Evolutionary conservation across 2,888 invertebrate species (phyloP).

Genomic region (Eledone cirrhosa): DNA sequence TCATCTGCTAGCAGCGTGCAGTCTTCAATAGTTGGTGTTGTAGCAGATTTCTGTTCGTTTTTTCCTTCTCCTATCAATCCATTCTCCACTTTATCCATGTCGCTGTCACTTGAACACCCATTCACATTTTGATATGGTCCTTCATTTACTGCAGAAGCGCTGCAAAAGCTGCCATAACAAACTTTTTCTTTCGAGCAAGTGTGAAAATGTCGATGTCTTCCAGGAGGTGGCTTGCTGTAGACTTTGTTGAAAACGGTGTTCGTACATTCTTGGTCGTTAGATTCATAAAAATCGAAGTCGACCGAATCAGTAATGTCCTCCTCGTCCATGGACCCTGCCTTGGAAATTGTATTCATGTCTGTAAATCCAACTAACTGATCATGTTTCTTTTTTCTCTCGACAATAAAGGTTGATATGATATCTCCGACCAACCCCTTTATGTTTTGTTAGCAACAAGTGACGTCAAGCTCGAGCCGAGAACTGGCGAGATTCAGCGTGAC

Average conservation of each 20-base stretch:
- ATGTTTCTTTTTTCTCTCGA: not conserved
- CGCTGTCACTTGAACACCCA: not conserved
- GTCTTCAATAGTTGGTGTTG: no score
- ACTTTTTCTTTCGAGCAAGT: slow-evolving; percentile 10
- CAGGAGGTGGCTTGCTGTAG: slow-evolving; percentile 11
- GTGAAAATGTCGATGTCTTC: not conserved
- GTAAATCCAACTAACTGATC: not conserved
- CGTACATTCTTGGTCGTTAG: not conserved
- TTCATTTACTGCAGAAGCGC: no score
- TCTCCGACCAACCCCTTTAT: not conserved
- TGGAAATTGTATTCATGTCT: not conserved
- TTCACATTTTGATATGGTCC: not conserved
- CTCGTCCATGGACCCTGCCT: slow-evolving; percentile 1
- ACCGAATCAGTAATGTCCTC: not conserved
- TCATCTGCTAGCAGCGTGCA: not conserved
- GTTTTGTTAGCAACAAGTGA: slow-evolving; percentile 28
- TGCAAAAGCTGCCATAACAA: slow-evolving; percentile 1
- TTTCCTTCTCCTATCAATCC: not conserved
- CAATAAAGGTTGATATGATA: not conserved
- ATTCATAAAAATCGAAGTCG: slow-evolving; percentile 19
- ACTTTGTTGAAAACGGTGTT: slow-evolving; percentile 11
- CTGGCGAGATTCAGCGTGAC: slow-evolving; percentile 3
- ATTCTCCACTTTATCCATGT: not conserved
- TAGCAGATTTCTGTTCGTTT: no score
- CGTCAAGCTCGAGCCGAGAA: slow-evolving; percentile 21